A percentile compares a stretch with the other conserved stretches of the same genome.
Conservation (phyloP, 2,888 invertebrate species). For the Balanococcus diminutus region DNA sequence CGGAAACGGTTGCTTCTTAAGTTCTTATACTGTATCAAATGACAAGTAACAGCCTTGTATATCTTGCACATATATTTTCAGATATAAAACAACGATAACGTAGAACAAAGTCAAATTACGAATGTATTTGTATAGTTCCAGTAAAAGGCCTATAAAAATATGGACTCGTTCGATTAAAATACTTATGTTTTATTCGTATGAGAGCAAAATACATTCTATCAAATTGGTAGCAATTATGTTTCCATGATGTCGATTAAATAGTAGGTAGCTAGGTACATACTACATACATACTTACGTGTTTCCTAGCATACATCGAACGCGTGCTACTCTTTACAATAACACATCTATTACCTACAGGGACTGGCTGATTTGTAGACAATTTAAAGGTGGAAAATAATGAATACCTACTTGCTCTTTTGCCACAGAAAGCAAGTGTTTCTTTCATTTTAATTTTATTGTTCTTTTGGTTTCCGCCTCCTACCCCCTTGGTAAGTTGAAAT, state of each 20-base stretch:
- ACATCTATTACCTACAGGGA: not conserved
- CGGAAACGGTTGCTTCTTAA: slow-evolving; percentile 13
- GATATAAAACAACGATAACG: slow-evolving; percentile 12
- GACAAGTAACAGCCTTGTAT: slow-evolving; percentile 20
- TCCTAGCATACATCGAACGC: slow-evolving; percentile 12
- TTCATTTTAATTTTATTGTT: slow-evolving; percentile 8
- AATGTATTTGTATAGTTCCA: too few species aligned
- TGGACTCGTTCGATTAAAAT: not conserved
- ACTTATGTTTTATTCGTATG: not conserved
- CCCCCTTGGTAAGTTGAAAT: not conserved
- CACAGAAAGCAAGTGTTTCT: not conserved
- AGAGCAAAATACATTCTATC: too few species aligned
- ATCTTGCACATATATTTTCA: not conserved
- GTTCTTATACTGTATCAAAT: slow-evolving; percentile 26
- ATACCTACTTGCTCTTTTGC: not conserved
- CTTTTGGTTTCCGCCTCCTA: not conserved
- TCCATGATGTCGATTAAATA: not conserved
- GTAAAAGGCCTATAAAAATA: slow-evolving; percentile 26
- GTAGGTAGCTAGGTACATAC: too few species aligned
- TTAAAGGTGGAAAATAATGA: slow-evolving; percentile 27
- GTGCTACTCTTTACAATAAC: slow-evolving; percentile 23
- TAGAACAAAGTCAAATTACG: slow-evolving; percentile 24
- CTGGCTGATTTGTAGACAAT: slow-evolving; percentile 1
- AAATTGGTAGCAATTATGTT: not conserved
- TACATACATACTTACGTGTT: too few species aligned